Percentiles rank a stretch among this genome's conserved stretches.
Conservation (phyloP, 2,888 invertebrate species). For the Andricus quercusramuli region DNA sequence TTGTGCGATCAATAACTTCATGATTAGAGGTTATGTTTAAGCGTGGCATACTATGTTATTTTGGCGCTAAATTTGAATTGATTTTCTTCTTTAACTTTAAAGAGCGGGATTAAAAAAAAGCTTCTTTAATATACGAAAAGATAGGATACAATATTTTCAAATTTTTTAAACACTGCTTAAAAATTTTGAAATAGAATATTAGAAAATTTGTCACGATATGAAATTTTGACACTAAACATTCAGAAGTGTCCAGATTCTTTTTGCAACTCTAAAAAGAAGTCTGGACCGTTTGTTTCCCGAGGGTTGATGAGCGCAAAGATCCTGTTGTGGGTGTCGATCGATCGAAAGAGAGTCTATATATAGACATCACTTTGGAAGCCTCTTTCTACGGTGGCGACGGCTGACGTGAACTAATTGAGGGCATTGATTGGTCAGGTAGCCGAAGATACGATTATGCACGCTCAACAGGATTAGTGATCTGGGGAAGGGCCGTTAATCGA, state of each 20-base stretch:
- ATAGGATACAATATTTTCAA: neutral
- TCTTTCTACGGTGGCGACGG: conserved; percentile 59
- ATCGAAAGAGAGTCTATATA: conserved; percentile 61
- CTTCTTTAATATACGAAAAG: too few species aligned
- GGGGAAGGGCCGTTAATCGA: conserved; percentile 62
- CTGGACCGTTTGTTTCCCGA: conserved; percentile 44
- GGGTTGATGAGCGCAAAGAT: conserved; percentile 45
- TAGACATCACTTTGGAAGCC: conserved; percentile 56
- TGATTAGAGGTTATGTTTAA: neutral
- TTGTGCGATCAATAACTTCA: too few species aligned
- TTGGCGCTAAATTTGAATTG: neutral
- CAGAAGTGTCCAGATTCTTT: neutral
- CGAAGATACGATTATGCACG: conserved; percentile 71
- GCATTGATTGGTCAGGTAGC: conserved; percentile 64
- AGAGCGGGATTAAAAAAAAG: too few species aligned
- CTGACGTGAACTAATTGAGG: conserved; percentile 67
- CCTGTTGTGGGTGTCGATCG: conserved; percentile 50
- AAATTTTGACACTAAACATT: neutral
- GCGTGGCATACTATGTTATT: neutral
- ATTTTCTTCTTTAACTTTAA: neutral
- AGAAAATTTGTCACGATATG: neutral
- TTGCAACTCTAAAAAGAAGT: neutral
- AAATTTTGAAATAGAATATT: neutral
- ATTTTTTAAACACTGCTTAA: neutral
- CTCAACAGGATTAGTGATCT: conserved; percentile 62